phyloP scores from a whole-genome alignment of 1,140 invertebrate genomes.

The Phenacoccus solenopsis region DNA sequence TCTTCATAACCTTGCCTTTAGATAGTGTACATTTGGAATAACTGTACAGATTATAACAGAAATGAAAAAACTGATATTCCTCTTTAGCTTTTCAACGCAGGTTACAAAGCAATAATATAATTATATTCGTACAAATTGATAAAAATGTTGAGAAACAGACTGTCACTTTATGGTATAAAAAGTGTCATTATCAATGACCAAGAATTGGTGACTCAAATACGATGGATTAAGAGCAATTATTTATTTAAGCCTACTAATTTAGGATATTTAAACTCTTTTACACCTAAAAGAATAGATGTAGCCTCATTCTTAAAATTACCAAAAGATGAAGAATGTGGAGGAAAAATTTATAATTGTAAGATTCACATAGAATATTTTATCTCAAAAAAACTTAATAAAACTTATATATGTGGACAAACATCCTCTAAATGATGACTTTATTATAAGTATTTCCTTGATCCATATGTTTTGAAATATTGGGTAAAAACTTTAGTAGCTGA shows the following conservation, averaged over 20 bases:
- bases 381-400: slow-evolving; percentile 3
- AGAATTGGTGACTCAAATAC: neutral
- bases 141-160: slow-evolving; percentile 11
- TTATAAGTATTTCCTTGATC: slow-evolving; percentile 5
- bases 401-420: slow-evolving; percentile 9
- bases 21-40: too few species aligned
- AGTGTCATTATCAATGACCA: slow-evolving; percentile 10
- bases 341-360: slow-evolving; percentile 8
- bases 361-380: neutral
- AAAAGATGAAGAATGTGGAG: neutral
- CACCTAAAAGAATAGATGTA: slow-evolving; percentile 9
- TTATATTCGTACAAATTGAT: neutral
- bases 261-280: neutral
- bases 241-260: neutral
- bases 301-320: slow-evolving; percentile 4
- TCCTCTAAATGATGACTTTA: too few species aligned
- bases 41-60: too few species aligned
- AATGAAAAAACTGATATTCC: too few species aligned
- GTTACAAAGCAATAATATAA: too few species aligned
- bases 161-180: slow-evolving; percentile 9
- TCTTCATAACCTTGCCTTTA: too few species aligned
- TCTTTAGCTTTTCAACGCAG: too few species aligned
- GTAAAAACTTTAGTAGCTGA: neutral
- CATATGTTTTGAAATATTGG: slow-evolving; percentile 11
- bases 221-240: neutral